Base-by-base conservation (phyloP, 2,113 vertebrate genomes). In the Herpetotheres cachinnans region DNA sequence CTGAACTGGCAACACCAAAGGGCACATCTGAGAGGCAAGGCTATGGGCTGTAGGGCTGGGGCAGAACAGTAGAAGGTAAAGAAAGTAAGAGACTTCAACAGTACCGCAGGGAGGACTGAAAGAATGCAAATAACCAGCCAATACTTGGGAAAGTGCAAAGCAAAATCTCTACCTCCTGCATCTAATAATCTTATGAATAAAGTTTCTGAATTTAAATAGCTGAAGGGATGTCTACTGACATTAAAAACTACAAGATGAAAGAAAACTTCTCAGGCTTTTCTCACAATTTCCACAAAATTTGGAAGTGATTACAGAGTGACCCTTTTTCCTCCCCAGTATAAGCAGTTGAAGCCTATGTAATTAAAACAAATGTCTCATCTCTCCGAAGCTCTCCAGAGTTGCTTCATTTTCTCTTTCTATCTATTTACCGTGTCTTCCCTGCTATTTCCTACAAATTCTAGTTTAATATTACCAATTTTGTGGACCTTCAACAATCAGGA, bases 371-470 rank as follows among this genome's bases (percentile, higher is more conserved):
- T 30, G 18, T 58, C 30, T 83, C 30, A 66, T 62, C 4, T 24
- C 42, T 71, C 46, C 79, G 55, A 95, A 82, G 52, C 40, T 82
- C 66, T 65, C 42, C 62, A 79, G 32, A 79, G 32, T 26, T 70
- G 32, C 27, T 84, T 86, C 92, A 58, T 70, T 84, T 82, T 86
- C 40, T 90, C 62, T 73, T 86, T 83, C 80, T 83, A 46, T 16
- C 5, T 66, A n/a, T 81, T 81, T 73, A 66, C 8, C 54, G 7
- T 46, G 44, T 38, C 22, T 83, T 77, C 30, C 29, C 59, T 66
- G 25, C 7, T 80, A 70, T 54, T 55, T 78, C 42, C 50, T 84
- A 63, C 9, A 81, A 63, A 81, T 47, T 54, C 8, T n/a, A 61
- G 54, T 78, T 93, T 93, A 61, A 27, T 49, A 32, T 66, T 83